A percentile compares a stretch with the other conserved stretches of the same genome.
Conservation (phyloP, 2,797 vertebrate species). For the Spatula clypeata region DNA sequence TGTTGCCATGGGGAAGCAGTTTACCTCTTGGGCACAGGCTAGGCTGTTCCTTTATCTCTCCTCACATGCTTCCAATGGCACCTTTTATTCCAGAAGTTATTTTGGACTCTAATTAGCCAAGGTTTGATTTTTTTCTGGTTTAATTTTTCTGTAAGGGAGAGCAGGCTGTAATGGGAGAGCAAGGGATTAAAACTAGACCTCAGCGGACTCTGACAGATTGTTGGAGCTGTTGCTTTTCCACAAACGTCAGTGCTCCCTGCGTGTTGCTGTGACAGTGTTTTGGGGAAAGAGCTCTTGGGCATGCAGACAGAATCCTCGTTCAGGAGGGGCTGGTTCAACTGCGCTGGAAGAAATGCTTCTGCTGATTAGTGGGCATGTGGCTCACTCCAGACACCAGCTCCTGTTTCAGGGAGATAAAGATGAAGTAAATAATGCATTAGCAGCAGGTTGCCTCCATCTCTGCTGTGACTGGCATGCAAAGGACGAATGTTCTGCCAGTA, state of each 20-base stretch:
- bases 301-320: background rate
- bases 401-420: constrained; percentile 57
- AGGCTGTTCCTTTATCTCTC: background rate
- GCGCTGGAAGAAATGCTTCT: constrained; percentile 19
- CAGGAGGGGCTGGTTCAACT: background rate
- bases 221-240: background rate
- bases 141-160: background rate
- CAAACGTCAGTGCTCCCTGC: background rate
- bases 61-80: background rate
- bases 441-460: constrained; percentile 57
- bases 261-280: background rate
- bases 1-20: constrained; percentile 18
- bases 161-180: background rate
- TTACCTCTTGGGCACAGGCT: background rate
- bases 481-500: background rate
- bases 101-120: background rate
- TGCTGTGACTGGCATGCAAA: constrained; percentile 23
- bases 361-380: constrained; percentile 39
- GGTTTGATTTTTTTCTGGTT: background rate
- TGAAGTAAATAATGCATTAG: constrained; percentile 42
- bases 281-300: background rate
- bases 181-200: background rate
- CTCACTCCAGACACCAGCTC: constrained; percentile 47
- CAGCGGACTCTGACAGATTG: background rate
- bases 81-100: constrained; percentile 14